Evolutionary conservation across 2,888 invertebrate species (phyloP), one percentile per base, ranked within the genome.

Genomic region (Leptarthrus brevirostris): DNA sequence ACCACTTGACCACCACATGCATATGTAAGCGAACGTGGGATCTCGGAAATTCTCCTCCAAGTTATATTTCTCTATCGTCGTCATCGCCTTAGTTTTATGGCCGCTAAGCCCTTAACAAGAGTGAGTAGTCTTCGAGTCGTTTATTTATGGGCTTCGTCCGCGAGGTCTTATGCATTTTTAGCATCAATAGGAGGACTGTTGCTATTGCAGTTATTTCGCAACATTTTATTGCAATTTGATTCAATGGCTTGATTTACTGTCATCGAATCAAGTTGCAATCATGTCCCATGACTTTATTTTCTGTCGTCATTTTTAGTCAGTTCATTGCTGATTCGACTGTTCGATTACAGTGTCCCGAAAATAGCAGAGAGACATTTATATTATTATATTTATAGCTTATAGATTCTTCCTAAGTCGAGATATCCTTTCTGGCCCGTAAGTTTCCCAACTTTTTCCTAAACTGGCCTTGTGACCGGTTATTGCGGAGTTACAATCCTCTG

Each of bases 211-310:
- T 54, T 58, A 71, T 71, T 71, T 71, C 54, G 36, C 54, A 72
- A 47, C 24, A 61, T 72, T 72, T 72, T 72, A 72, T 72, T 72
- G 49, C 72, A 30, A 72, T 72, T 58, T 72, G 72, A 72, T 61
- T 72, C 58, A 72, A 72, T 72, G 72, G 58, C 34, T 49, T 72
- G 72, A 72, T 72, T 72, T 72, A 72, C 72, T 72, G 72, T 72
- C 72, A 58, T 72, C 47, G 22, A 58, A 58, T 58, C 72, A 64
- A 56, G 56, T 56, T 56, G 72, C 56, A 44, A 56, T 56, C 71
- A 54, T 71, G 69, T 49, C 22, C 16, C 6, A 12, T 49, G 18
- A 49, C 18, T 49, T 49, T 49, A 49, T 49, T 20, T 16, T 49
- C 8, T 16, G 5, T 40, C 40, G 8, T 40, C 12, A 8, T n/a